Base-by-base conservation (phyloP, 1,140 invertebrate genomes). In the Drosophila eugracilis region DNA sequence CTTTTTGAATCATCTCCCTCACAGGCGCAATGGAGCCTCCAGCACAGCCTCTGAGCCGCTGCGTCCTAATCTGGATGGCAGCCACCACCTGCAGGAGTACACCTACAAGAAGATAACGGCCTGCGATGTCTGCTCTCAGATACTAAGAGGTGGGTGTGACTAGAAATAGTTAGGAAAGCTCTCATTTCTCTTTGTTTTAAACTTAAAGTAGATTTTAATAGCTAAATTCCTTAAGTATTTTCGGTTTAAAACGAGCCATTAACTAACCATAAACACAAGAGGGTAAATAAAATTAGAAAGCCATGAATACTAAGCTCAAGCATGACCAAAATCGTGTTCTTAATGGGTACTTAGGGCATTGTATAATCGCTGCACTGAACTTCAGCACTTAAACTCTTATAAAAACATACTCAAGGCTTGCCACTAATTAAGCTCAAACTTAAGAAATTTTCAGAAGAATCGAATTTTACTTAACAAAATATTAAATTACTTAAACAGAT, bases 21-120 rank as follows among this genome's bases (percentile, higher is more conserved):
- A 69, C 93, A 97, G 96, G 93, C 96, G 96, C 92, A 97, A 96
- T 91, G 94, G 96, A 58, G 94, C 94, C 22, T 94, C 90, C 41
- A 89, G 89, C 47, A 74, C 78, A 47, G 71, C 90, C 57, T 78
- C 90, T 42, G 90, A 91, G 63, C 75, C 90, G 53, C 76, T 91
- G 91, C 92, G 93, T 37, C 92, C 93, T 54, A 93, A 92, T 47
- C 92, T 93, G 42, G 94, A 95, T 72, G 93, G 94, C 9, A 94
- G 94, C 32, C 97, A 98, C 91, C 94, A 96, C 75, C 97, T 98
- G 93, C 96, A 97, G 92, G 97, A 98, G 91, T 97, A 98, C 91
- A 98, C 97, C 2, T 98, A 98, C 92, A 97, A 98, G 92, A 98
- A 98, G 92, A 98, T 98, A 74, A 98, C 97, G 12, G 96, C 97